Conservation (phyloP, 2,797 vertebrate species). For the Sparidentex hasta region DNA sequence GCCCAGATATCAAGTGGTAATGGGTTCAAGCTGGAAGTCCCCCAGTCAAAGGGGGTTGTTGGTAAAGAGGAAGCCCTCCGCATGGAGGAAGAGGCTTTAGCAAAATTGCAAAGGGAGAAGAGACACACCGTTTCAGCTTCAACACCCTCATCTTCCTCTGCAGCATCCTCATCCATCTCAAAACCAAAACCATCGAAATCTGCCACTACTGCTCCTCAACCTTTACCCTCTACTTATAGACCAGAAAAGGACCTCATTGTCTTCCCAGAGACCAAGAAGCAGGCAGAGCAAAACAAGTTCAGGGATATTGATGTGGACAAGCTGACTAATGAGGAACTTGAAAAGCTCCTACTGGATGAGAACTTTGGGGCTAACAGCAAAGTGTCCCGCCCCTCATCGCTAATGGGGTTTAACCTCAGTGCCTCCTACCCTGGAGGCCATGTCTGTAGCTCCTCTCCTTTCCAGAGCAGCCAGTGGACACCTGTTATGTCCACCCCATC, state of each 20-base stretch:
- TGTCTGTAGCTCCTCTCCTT: slow-evolving; percentile 81
- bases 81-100: slow-evolving; percentile 98
- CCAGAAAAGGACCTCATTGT: slow-evolving; percentile 95
- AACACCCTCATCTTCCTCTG: slow-evolving; percentile 71
- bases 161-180: slow-evolving; percentile 42
- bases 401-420: slow-evolving; percentile 89
- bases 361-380: slow-evolving; percentile 89
- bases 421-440: slow-evolving; percentile 89
- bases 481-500: slow-evolving; percentile 85
- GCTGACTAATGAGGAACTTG: slow-evolving; percentile 93
- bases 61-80: slow-evolving; percentile 97
- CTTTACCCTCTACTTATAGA: slow-evolving; percentile 74
- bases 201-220: slow-evolving; percentile 74
- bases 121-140: slow-evolving; percentile 77
- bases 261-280: slow-evolving; percentile 93
- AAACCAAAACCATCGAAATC: slow-evolving; percentile 65
- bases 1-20: slow-evolving; percentile 95
- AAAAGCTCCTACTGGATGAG: slow-evolving; percentile 94
- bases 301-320: slow-evolving; percentile 92
- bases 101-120: slow-evolving; percentile 92
- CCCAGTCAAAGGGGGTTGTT: slow-evolving; percentile 90
- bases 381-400: slow-evolving; percentile 78
- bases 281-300: slow-evolving; percentile 86
- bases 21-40: slow-evolving; percentile 90
- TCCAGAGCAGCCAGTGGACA: slow-evolving; percentile 89